phyloP scores from a whole-genome alignment of 2,797 vertebrate genomes.

The Hippocampus kuda region DNA sequence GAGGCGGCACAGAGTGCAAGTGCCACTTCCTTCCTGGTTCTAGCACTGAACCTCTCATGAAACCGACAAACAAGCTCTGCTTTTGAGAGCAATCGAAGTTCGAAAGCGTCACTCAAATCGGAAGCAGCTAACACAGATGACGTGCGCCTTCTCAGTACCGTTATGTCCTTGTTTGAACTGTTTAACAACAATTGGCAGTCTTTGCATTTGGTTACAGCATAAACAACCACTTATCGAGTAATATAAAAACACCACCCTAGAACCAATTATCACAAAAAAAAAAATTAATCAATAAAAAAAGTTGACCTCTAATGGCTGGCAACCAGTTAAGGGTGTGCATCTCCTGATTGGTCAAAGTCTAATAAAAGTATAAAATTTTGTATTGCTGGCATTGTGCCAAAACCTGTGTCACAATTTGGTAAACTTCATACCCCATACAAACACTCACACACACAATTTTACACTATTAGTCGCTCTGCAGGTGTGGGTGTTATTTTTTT shows the following conservation, averaged over 20 bases:
- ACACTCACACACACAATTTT: too few relatives aligned
- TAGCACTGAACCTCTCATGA: constrained; percentile 16
- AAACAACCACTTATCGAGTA: constrained; percentile 2
- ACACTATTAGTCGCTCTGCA: too few relatives aligned
- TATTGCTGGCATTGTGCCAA: background rate
- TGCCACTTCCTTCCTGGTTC: constrained; percentile 48
- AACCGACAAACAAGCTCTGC: constrained; percentile 34
- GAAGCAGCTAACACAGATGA: constrained; percentile 25
- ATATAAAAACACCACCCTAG: background rate
- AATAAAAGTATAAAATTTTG: too few relatives aligned
- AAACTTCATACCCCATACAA: too few relatives aligned
- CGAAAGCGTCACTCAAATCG: constrained; percentile 21
- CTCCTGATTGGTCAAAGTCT: too few relatives aligned
- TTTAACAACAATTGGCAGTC: background rate
- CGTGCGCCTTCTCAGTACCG: background rate
- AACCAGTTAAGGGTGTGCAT: too few relatives aligned
- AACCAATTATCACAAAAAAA: background rate
- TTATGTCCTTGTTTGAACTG: background rate
- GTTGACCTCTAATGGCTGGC: background rate
- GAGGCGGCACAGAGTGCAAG: constrained; percentile 42
- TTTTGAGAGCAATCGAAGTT: constrained; percentile 30
- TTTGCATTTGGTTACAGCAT: background rate
- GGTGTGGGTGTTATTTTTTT: too few relatives aligned
- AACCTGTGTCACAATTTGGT: too few relatives aligned
- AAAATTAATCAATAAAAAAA: background rate